Base-by-base conservation (phyloP, 2,888 invertebrate genomes). In the Helleia helle region DNA sequence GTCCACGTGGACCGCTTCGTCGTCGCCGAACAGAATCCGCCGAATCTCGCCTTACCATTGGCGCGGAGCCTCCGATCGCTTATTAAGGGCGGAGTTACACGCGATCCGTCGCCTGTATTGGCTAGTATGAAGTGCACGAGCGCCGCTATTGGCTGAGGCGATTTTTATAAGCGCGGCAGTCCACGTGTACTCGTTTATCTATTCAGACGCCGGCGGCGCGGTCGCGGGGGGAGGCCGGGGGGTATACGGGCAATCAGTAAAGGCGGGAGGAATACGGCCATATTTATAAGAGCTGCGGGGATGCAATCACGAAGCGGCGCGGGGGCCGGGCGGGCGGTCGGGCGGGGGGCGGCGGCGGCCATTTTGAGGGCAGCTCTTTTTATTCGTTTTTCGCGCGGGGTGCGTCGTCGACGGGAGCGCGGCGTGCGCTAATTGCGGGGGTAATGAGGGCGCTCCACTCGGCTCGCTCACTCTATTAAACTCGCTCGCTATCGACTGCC, bases 331-430 rank as follows among this genome's bases (percentile, higher is more conserved):
- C 65, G 70, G 74, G 74, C 58, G 70, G 62, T 57, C 64, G 71
- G 74, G 77, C n/a, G n/a, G 74, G 74, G 72, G 71, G 74, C 71
- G 77, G 77, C 87, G 88, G 89, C 89, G 88, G 89, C 89, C 89
- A 89, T 89, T 89, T 89, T 89, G 89, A 89, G 89, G 89, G 88
- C 88, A 87, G 88, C 87, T 88, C 88, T 87, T 86, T 86, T 85
- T 83, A 81, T 88, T 86, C 84, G 86, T 84, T 84, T 85, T 81
- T 80, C 77, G 83, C 80, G 81, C 80, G 79, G 81, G 83, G 80
- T 79, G 80, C 80, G 83, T 79, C 75, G 77, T 67, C 75, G 77
- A 69, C 75, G 74, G 76, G 76, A 72, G 76, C 74, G 67, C 77
- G 74, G 72, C 75, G 79, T 71, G 81, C 83, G 81, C 84, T 84